These are phyloP conservation scores for Habrosyne pyritoides DNA, from an alignment of 2,888 invertebrate species.

Conservation along the genomic window DNA sequence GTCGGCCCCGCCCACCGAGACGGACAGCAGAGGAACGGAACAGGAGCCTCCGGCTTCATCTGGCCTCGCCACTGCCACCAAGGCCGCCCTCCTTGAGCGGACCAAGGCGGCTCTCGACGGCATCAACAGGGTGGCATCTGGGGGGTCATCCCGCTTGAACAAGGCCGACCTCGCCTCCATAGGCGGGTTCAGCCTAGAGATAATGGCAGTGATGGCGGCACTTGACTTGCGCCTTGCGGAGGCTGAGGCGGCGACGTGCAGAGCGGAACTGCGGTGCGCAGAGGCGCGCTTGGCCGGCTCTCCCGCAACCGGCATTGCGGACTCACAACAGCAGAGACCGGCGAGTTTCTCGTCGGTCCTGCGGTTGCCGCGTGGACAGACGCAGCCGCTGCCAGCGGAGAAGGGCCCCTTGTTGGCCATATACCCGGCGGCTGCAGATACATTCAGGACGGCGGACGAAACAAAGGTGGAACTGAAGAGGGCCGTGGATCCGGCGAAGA, in stretches of 20 bases:
- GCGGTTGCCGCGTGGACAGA: constrained; percentile 10
- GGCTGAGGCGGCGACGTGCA: not conserved
- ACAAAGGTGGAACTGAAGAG: constrained; percentile 8
- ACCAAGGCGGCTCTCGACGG: not conserved
- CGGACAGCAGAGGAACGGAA: no score
- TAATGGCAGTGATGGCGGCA: not conserved
- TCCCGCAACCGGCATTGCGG: no score
- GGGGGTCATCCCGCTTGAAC: not conserved
- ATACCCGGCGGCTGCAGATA: not conserved
- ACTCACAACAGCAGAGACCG: no score
- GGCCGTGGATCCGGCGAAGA: not conserved
- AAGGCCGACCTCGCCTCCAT: not conserved
- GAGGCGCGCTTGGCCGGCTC: no score
- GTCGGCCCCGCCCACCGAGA: not conserved
- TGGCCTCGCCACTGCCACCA: no score
- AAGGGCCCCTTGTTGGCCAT: constrained; percentile 7
- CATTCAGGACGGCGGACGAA: constrained; percentile 6
- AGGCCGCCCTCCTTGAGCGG: no score
- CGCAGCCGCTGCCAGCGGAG: not conserved
- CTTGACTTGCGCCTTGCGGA: constrained; percentile 7
- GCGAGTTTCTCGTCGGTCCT: no score
- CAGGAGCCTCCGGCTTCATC: no score
- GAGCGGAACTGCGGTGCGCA: not conserved
- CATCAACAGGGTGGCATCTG: not conserved
- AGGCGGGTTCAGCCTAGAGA: not conserved